Conservation (phyloP, 1,140 invertebrate genomes). For the Lasaia peninsularis region DNA sequence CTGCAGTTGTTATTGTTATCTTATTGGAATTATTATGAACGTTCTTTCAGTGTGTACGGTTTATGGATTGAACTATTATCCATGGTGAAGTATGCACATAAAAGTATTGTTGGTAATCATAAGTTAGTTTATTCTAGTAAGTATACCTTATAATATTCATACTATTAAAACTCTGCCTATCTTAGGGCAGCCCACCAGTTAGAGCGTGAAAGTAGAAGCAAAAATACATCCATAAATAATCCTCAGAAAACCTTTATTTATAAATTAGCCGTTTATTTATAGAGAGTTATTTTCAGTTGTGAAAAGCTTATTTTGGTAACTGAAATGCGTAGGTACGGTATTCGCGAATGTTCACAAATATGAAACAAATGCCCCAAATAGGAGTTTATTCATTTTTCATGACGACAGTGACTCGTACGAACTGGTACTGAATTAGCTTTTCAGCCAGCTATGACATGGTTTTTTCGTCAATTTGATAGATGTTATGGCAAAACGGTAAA, state of each 20-base stretch:
- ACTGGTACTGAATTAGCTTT: constrained; percentile 62
- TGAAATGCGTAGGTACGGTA: constrained; percentile 5
- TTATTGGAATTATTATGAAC: too few species aligned
- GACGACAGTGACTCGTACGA: constrained; percentile 63
- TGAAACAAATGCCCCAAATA: constrained; percentile 58
- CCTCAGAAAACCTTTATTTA: neutral
- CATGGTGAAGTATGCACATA: too few species aligned
- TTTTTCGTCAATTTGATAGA: constrained; percentile 19
- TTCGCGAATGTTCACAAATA: constrained; percentile 31
- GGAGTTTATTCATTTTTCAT: constrained; percentile 73
- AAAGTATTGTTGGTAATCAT: too few species aligned
- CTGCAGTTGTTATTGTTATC: too few species aligned
- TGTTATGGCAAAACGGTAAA: neutral
- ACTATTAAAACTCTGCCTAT: too few species aligned
- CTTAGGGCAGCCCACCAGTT: too few species aligned
- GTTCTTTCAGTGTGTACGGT: too few species aligned
- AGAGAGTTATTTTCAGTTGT: neutral
- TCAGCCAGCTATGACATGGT: constrained; percentile 31
- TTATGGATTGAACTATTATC: too few species aligned
- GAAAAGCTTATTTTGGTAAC: neutral
- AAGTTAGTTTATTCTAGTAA: too few species aligned
- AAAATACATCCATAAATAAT: neutral
- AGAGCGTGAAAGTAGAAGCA: too few species aligned
- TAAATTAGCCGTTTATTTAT: neutral
- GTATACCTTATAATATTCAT: too few species aligned